Conservation (phyloP, 2,797 vertebrate species). For the Aplochiton taeniatus region DNA sequence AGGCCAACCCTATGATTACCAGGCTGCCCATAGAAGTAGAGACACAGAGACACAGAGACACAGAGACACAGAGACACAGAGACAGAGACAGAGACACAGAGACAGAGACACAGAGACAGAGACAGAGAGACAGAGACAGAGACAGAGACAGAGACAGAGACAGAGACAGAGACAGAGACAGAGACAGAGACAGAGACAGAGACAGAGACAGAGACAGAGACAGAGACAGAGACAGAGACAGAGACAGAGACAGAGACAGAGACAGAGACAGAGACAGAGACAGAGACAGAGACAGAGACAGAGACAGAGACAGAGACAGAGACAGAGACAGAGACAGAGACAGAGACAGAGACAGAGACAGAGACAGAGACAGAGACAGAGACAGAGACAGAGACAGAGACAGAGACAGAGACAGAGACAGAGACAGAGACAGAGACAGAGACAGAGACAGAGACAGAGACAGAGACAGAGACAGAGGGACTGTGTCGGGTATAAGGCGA, state of each 20-base stretch:
- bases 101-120: not conserved
- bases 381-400: too few species aligned
- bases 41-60: slow-evolving; percentile 16
- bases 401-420: too few species aligned
- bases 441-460: too few species aligned
- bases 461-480: too few species aligned
- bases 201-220: not conserved
- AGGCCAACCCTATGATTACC: slow-evolving; percentile 48
- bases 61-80: not conserved
- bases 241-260: not conserved
- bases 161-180: slow-evolving; percentile 12
- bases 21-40: slow-evolving; percentile 52
- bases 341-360: not conserved
- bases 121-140: not conserved
- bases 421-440: too few species aligned
- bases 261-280: not conserved
- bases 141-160: not conserved
- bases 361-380: not conserved
- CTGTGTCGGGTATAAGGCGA: too few species aligned
- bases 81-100: not conserved
- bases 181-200: slow-evolving; percentile 3
- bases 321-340: not conserved
- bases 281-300: not conserved
- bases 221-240: slow-evolving; percentile 9
- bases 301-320: not conserved